Evolutionary conservation across 1,140 invertebrate species (phyloP).

Genomic region (Megathymus violae): DNA sequence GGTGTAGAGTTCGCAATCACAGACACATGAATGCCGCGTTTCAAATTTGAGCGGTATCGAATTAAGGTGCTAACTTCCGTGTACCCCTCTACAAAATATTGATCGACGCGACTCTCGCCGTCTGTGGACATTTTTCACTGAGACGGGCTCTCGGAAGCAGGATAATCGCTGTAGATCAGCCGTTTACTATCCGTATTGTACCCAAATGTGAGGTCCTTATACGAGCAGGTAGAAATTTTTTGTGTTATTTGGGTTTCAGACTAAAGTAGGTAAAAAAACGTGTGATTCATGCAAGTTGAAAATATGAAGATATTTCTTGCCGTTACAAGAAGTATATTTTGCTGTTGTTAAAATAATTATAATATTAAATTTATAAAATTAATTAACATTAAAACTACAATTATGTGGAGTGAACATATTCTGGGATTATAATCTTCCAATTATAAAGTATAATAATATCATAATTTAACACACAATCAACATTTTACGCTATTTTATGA

Average conservation of each 20-base stretch:
- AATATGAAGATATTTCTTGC: background rate
- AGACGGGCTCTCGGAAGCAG: constrained; percentile 56
- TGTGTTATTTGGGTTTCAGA: constrained; percentile 68
- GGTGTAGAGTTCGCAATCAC: constrained; percentile 38
- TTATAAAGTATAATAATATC: no score
- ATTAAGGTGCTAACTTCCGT: constrained; percentile 72
- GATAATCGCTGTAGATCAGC: constrained; percentile 73
- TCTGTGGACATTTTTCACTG: constrained; percentile 74
- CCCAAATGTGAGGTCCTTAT: constrained; percentile 61
- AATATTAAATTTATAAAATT: no score
- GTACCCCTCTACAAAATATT: constrained; percentile 76
- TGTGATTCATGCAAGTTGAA: constrained; percentile 49
- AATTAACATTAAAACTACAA: no score
- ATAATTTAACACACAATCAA: no score
- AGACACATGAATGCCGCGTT: constrained; percentile 42
- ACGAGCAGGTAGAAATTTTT: constrained; percentile 77
- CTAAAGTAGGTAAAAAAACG: constrained; percentile 53
- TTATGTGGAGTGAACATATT: no score
- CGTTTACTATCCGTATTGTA: constrained; percentile 65
- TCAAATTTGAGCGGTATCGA: constrained; percentile 70
- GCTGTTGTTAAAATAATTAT: no score
- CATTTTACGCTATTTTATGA: no score
- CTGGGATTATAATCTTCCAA: no score
- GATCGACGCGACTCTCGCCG: constrained; percentile 72
- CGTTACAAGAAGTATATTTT: no score